A percentile compares a stretch with the other conserved stretches of the same genome.
phyloP scores from a whole-genome alignment of 1,140 invertebrate genomes.

The Zaprionus davidi region DNA sequence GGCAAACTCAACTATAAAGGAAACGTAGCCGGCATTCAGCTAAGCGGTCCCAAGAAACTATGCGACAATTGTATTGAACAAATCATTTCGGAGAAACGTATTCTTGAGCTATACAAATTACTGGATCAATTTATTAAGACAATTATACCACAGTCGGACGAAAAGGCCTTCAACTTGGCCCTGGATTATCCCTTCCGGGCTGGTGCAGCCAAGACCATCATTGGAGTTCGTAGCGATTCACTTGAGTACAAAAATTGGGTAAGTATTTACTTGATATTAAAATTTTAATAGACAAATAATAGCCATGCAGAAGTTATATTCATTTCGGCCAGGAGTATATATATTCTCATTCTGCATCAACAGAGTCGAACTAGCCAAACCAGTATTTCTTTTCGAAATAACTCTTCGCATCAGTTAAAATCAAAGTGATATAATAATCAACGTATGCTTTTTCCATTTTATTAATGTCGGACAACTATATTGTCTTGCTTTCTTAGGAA shows the following conservation, averaged over 20 bases:
- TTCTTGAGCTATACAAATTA: constrained; percentile 67
- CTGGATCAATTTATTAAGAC: constrained; percentile 59
- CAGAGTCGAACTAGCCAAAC: no score
- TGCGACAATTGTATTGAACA: constrained; percentile 69
- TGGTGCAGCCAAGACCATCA: constrained; percentile 86
- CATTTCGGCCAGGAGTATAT: no score
- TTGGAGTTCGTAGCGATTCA: constrained; percentile 84
- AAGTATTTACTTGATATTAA: constrained; percentile 18
- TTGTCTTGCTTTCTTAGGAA: no score
- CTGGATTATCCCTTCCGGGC: constrained; percentile 87
- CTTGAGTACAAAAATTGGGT: constrained; percentile 77
- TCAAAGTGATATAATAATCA: no score
- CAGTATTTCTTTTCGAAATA: no score
- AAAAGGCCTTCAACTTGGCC: constrained; percentile 86
- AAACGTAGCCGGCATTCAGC: constrained; percentile 85
- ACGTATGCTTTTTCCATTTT: no score
- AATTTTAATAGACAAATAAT: background rate
- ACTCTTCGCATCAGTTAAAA: no score
- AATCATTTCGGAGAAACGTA: constrained; percentile 65
- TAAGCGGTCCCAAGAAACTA: constrained; percentile 80
- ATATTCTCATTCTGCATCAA: no score
- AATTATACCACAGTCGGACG: constrained; percentile 74
- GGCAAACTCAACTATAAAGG: constrained; percentile 86
- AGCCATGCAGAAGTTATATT: no score
- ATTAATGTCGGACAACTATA: no score